These are phyloP conservation scores for Eristalinus sepulchralis DNA, from an alignment of 2,888 invertebrate species.

Conservation along the genomic window DNA sequence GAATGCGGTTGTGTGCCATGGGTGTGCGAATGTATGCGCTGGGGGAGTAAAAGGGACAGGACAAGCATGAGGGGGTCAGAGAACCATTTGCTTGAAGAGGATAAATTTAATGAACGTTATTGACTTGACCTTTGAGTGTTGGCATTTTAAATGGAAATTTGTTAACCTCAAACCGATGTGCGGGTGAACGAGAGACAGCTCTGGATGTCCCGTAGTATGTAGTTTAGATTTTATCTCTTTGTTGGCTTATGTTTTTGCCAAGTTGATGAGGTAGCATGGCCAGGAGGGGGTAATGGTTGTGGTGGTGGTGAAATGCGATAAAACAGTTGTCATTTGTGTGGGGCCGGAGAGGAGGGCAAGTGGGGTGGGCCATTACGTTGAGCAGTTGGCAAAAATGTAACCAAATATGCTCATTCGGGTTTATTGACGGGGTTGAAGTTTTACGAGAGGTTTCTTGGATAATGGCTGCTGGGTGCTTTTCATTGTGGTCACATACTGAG, in stretches of 20 bases:
- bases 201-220: constrained; percentile 4
- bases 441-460: background rate
- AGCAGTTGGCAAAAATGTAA: constrained; percentile 38
- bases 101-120: constrained; percentile 66
- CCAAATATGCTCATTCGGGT: constrained; percentile 7
- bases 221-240: constrained; percentile 45
- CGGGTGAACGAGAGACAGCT: background rate
- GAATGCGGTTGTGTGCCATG: background rate
- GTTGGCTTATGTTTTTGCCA: constrained; percentile 17
- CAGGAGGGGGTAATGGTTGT: background rate
- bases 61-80: background rate
- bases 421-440: background rate
- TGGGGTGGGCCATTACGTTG: constrained; percentile 12
- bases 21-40: background rate
- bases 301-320: background rate
- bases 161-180: constrained; percentile 56
- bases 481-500: background rate
- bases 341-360: background rate
- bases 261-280: constrained; percentile 12
- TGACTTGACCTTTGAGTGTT: constrained; percentile 69
- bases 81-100: constrained; percentile 13
- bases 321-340: constrained; percentile 4
- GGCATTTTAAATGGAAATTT: constrained; percentile 67
- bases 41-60: background rate
- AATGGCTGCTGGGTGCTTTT: background rate